Evolutionary conservation across 53 echinoderm and acorn worm species (phyloP).

Genomic region (Astropecten irregularis): DNA sequence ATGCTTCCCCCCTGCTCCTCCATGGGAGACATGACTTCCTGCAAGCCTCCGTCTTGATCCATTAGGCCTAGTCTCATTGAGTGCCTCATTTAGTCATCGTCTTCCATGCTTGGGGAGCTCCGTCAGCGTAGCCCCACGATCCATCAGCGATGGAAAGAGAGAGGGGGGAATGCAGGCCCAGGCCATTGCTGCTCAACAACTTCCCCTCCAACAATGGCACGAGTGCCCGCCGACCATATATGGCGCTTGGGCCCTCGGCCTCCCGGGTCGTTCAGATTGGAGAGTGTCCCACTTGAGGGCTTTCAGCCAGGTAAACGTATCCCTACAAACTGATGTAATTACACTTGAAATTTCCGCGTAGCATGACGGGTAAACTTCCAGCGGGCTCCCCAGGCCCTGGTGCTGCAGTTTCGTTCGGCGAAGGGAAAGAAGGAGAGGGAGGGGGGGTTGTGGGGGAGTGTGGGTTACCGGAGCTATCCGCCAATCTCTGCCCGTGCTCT

Average conservation of each 20-base stretch:
- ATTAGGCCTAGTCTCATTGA: constrained; percentile 52
- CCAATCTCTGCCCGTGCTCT: not conserved
- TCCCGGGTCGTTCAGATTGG: constrained; percentile 70
- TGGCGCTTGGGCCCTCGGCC: constrained; percentile 61
- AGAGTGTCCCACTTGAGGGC: constrained; percentile 82
- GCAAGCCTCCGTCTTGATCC: constrained; percentile 39
- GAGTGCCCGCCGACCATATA: constrained; percentile 58
- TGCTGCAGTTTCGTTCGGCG: too few species aligned
- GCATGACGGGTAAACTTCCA: constrained; percentile 80
- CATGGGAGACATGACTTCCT: constrained; percentile 33
- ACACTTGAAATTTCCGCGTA: constrained; percentile 85
- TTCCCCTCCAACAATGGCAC: constrained; percentile 75
- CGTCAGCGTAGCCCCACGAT: constrained; percentile 34
- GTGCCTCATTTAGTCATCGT: constrained; percentile 61
- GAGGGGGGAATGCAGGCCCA: constrained; percentile 3
- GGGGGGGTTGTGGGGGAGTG: not conserved
- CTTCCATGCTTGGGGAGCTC: constrained; percentile 57
- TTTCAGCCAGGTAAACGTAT: constrained; percentile 92
- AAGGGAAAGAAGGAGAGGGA: not conserved
- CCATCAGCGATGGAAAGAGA: constrained; percentile 37
- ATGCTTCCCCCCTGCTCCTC: constrained; percentile 41
- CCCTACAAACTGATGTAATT: constrained; percentile 91
- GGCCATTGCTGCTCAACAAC: constrained; percentile 46
- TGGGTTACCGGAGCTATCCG: too few species aligned
- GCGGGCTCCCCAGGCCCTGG: constrained; percentile 31